A percentile compares a stretch with the other conserved stretches of the same genome.
phyloP scores from a whole-genome alignment of 1,140 invertebrate species.

The Diploscapter pachys region DNA sequence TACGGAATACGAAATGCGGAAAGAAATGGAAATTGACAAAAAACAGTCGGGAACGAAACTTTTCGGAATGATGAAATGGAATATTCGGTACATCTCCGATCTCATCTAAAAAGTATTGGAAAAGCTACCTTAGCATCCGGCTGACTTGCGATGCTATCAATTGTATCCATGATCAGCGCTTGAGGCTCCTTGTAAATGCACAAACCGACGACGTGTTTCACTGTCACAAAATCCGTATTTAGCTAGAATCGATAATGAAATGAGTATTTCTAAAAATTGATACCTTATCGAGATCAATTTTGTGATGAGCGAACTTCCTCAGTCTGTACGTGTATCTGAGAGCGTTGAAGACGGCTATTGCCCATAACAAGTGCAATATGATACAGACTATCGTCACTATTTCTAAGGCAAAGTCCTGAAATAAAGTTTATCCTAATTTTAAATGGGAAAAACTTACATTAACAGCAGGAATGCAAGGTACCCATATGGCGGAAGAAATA shows the following conservation, averaged over 20 bases:
- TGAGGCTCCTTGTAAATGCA: constrained; percentile 43
- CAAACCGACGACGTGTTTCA: constrained; percentile 44
- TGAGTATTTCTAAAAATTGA: neutral
- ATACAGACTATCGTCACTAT: constrained; percentile 32
- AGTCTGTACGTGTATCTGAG: constrained; percentile 30
- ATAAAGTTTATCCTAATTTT: neutral
- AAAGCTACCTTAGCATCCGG: constrained; percentile 26
- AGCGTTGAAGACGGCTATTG: constrained; percentile 35
- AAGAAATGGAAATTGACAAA: too few relatives aligned
- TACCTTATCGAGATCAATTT: constrained; percentile 35
- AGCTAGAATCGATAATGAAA: neutral
- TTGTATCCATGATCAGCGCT: constrained; percentile 37
- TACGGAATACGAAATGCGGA: too few relatives aligned
- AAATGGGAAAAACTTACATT: constrained; percentile 9
- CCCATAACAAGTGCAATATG: constrained; percentile 33
- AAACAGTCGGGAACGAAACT: too few relatives aligned
- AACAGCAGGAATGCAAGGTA: constrained; percentile 39
- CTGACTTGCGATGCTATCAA: constrained; percentile 39
- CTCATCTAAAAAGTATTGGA: too few relatives aligned
- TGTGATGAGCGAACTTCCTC: constrained; percentile 28
- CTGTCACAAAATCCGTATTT: constrained; percentile 6
- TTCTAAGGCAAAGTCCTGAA: constrained; percentile 31
- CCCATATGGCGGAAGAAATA: constrained; percentile 38
- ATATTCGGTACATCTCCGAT: too few relatives aligned
- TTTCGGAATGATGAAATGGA: too few relatives aligned